Base-by-base conservation (phyloP, 1,140 invertebrate genomes). In the Drosophila equinoxialis region DNA sequence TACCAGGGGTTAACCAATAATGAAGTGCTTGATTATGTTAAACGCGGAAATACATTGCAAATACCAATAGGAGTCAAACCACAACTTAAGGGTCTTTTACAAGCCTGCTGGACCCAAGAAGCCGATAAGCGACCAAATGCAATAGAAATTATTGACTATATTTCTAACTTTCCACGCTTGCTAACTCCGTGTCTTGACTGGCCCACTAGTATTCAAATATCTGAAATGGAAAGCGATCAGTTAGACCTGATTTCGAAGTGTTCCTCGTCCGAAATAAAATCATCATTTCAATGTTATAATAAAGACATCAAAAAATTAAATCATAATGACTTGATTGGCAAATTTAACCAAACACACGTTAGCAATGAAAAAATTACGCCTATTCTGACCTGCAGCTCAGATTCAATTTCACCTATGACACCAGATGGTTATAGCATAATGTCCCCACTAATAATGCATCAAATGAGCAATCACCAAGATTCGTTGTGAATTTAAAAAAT, bases 1-100 rank as follows among this genome's bases (percentile, higher is more conserved):
- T 98, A 96, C 86, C 96, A 97, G 92, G 97, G 96, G 0, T 92
- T 97, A 83, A 95, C 95, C 62, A 98, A 98, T 91, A 95, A 94
- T 81, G 94, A 98, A 93, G 97, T 98, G 1, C 92, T 98, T 61
- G 95, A 96, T 35, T 94, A 95, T 86, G 96, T 98, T 0, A 97
- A 96, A 90, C 93, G 91, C 42, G 97, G 97, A 3, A 95, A 96
- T 57, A 95, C 94, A 3, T 91, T 97, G 1, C 92, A 92, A 1
- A 94, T 97, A 69, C 97, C 97, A 3, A 92, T 93, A 17, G 96
- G 96, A 60, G 94, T 96, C 1, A 96, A 96, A 77, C 94, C 95
- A 1, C 94, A 96, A 77, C 80, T 98, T 95, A 95, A 96, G 91
- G 94, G 92, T 37, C 92, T 98, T 42, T 94, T 98, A 61, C 94